Conservation (phyloP, 2,888 invertebrate genomes). For the Synergus japonicus region DNA sequence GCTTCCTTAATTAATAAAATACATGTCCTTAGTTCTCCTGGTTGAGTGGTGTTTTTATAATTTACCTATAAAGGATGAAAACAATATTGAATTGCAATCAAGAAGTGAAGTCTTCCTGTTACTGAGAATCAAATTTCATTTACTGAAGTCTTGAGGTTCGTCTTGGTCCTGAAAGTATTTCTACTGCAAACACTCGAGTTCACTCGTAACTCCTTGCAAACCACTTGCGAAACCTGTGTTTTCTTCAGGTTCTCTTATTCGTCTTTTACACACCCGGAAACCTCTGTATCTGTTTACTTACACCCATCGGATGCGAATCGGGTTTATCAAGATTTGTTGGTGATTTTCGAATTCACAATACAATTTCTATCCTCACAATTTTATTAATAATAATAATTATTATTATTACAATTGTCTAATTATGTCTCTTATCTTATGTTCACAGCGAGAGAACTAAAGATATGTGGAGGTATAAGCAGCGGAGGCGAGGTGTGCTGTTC, state of each 20-base stretch:
- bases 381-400: not conserved
- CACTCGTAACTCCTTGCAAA: constrained; percentile 46
- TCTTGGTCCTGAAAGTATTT: constrained; percentile 55
- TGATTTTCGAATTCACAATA: not conserved
- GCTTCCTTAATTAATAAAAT: not conserved
- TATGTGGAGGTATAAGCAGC: constrained; percentile 73
- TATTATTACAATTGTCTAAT: not conserved
- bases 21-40: constrained; percentile 5
- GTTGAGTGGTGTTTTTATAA: not conserved
- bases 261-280: constrained; percentile 33
- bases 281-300: constrained; percentile 5
- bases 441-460: constrained; percentile 73
- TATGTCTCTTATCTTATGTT: constrained; percentile 44
- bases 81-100: constrained; percentile 34
- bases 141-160: constrained; percentile 58
- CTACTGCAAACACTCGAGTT: constrained; percentile 59
- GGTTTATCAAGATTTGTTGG: not conserved
- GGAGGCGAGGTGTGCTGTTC: constrained; percentile 83
- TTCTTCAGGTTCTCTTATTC: constrained; percentile 44
- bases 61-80: constrained; percentile 1
- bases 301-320: not conserved
- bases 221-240: constrained; percentile 43
- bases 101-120: constrained; percentile 42
- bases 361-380: not conserved
- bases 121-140: constrained; percentile 63